phyloP scores from a whole-genome alignment of 2,113 vertebrate species.

The Tiliqua scincoides region DNA sequence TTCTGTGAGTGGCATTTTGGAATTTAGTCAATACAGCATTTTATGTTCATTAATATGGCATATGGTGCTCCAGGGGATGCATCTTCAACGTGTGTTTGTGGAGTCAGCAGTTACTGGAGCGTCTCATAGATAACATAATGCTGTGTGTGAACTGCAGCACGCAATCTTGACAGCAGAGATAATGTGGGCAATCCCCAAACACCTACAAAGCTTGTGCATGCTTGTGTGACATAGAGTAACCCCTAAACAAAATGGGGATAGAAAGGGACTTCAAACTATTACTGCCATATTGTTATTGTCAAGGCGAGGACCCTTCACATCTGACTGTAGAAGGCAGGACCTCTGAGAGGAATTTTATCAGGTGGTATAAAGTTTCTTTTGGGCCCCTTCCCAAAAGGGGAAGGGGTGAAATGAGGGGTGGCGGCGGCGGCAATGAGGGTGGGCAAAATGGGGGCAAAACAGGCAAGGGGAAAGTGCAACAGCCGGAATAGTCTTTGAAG shows the following conservation, averaged over 20 bases:
- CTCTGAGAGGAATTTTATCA: no score
- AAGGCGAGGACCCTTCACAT: background rate
- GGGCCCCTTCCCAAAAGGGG: no score
- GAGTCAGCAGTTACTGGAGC: background rate
- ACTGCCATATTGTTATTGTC: background rate
- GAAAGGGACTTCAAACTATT: background rate
- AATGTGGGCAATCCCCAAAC: background rate
- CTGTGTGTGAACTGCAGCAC: background rate
- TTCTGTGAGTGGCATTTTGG: slow-evolving; percentile 31
- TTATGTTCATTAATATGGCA: slow-evolving; percentile 29
- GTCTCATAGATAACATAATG: background rate
- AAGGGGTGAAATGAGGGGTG: no score
- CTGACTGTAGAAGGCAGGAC: background rate
- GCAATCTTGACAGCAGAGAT: background rate
- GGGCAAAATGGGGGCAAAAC: no score
- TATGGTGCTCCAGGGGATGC: slow-evolving; percentile 27
- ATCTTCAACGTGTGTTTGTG: background rate
- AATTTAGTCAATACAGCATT: slow-evolving; percentile 8
- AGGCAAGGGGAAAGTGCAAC: no score
- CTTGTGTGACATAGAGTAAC: background rate
- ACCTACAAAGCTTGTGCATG: background rate
- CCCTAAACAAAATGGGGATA: background rate
- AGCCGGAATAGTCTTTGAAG: no score
- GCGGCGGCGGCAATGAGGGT: no score
- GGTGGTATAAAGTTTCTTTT: no score